These are phyloP conservation scores for Hydrolagus affinis DNA, from an alignment of 2,113 vertebrate species.

Conservation along the genomic window DNA sequence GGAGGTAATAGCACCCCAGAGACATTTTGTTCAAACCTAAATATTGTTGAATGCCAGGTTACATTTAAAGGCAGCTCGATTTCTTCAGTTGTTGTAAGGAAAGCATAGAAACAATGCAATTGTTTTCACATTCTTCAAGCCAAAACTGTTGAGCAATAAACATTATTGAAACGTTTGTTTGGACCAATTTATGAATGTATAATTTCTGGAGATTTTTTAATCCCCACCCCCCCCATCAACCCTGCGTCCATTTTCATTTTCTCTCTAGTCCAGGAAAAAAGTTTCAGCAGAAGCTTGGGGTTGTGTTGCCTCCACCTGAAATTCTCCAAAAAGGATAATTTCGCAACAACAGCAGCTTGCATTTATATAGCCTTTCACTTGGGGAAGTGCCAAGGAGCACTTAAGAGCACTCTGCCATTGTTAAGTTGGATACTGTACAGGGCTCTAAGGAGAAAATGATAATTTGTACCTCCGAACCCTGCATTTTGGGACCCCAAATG, in stretches of 20 bases:
- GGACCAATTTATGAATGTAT: not conserved
- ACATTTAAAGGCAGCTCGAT: not conserved
- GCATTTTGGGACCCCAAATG: too few species aligned
- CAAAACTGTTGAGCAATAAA: too few species aligned
- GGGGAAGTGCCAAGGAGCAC: too few species aligned
- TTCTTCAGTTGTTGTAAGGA: not conserved
- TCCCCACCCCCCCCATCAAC: too few species aligned
- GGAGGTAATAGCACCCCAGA: not conserved
- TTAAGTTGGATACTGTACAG: not conserved
- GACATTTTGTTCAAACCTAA: not conserved
- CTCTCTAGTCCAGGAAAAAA: not conserved
- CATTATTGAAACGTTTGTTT: not conserved
- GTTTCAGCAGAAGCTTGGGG: not conserved
- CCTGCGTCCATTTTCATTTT: not conserved
- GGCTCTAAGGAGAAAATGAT: not conserved
- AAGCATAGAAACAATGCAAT: not conserved
- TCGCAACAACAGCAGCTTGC: not conserved
- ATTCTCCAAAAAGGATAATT: not conserved
- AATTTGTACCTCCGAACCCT: not conserved
- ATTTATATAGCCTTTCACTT: too few species aligned
- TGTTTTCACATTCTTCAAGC: not conserved
- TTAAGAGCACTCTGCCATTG: too few species aligned
- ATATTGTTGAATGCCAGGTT: not conserved
- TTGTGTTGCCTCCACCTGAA: not conserved
- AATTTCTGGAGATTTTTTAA: not conserved